phyloP scores from a whole-genome alignment of 1,140 invertebrate species.

The Drosophila tristis region DNA sequence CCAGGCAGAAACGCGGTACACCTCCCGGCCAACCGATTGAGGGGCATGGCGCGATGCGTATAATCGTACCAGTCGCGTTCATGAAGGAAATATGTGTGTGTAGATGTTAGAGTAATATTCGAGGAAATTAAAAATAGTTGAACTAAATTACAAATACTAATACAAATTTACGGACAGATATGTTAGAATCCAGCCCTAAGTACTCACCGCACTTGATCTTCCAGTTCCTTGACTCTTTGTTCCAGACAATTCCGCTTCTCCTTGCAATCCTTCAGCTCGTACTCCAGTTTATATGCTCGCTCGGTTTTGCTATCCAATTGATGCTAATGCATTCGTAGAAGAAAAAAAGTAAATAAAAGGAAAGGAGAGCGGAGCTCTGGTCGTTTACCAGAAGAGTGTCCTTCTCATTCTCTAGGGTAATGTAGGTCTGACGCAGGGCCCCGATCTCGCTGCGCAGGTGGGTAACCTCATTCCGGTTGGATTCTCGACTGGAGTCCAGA shows the following conservation, averaged over 20 bases:
- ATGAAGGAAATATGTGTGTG: too few relatives aligned
- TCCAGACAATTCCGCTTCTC: slow-evolving; percentile 59
- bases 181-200: background rate
- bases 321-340: slow-evolving; percentile 25
- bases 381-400: slow-evolving; percentile 66
- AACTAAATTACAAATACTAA: too few relatives aligned
- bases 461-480: slow-evolving; percentile 57
- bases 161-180: too few relatives aligned
- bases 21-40: too few relatives aligned
- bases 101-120: too few relatives aligned
- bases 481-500: slow-evolving; percentile 68
- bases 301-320: slow-evolving; percentile 80
- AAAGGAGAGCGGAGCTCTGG: too few relatives aligned
- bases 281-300: slow-evolving; percentile 65
- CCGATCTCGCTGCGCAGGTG: slow-evolving; percentile 65
- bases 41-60: too few relatives aligned
- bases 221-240: slow-evolving; percentile 60
- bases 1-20: too few relatives aligned
- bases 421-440: slow-evolving; percentile 63
- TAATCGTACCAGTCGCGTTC: too few relatives aligned
- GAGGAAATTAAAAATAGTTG: too few relatives aligned
- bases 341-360: background rate
- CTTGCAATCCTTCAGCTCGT: slow-evolving; percentile 67
- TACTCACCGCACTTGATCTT: slow-evolving; percentile 72
- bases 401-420: slow-evolving; percentile 70